Evolutionary conservation across 2,797 vertebrate genomes (phyloP).

Genomic region (Eidolon dupreanum): DNA sequence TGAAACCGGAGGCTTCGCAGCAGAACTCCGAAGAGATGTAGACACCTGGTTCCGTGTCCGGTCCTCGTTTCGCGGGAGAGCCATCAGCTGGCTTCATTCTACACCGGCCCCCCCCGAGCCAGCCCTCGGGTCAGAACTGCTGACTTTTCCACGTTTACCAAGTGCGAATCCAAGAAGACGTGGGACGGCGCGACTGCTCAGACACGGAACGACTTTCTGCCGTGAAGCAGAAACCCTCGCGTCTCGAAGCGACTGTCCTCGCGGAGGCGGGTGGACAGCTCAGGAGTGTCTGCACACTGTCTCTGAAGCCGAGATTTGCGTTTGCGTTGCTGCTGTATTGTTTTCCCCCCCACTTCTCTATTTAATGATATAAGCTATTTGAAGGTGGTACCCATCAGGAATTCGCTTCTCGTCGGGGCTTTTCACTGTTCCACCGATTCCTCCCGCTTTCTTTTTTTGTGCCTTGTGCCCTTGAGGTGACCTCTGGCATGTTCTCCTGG

Average conservation of each 20-base stretch:
- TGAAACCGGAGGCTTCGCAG: slow-evolving; percentile 94
- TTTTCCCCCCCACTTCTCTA: slow-evolving; percentile 86
- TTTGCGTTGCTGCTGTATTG: slow-evolving; percentile 96
- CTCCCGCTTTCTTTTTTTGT: slow-evolving; percentile 91
- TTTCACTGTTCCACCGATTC: slow-evolving; percentile 86
- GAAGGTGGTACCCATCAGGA: slow-evolving; percentile 90
- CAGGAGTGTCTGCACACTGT: slow-evolving; percentile 97
- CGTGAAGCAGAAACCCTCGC: slow-evolving; percentile 86
- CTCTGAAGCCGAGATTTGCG: slow-evolving; percentile 94
- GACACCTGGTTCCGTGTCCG: slow-evolving; percentile 76
- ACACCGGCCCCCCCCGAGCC: slow-evolving; percentile 83
- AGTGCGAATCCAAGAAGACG: slow-evolving; percentile 88
- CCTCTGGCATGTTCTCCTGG: slow-evolving; percentile 86
- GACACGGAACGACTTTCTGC: slow-evolving; percentile 88
- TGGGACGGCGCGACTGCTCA: slow-evolving; percentile 84
- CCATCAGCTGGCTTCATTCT: slow-evolving; percentile 86
- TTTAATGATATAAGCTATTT: slow-evolving; percentile 89
- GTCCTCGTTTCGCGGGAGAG: slow-evolving; percentile 86
- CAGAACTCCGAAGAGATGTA: slow-evolving; percentile 95
- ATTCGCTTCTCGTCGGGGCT: slow-evolving; percentile 87
- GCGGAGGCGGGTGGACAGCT: slow-evolving; percentile 88
- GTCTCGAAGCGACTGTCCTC: slow-evolving; percentile 86
- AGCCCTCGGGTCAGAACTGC: slow-evolving; percentile 86
- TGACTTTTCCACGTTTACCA: slow-evolving; percentile 87
- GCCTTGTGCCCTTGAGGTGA: slow-evolving; percentile 92